phyloP scores from a whole-genome alignment of 2,113 vertebrate genomes.

The Thinocorus orbignyianus region DNA sequence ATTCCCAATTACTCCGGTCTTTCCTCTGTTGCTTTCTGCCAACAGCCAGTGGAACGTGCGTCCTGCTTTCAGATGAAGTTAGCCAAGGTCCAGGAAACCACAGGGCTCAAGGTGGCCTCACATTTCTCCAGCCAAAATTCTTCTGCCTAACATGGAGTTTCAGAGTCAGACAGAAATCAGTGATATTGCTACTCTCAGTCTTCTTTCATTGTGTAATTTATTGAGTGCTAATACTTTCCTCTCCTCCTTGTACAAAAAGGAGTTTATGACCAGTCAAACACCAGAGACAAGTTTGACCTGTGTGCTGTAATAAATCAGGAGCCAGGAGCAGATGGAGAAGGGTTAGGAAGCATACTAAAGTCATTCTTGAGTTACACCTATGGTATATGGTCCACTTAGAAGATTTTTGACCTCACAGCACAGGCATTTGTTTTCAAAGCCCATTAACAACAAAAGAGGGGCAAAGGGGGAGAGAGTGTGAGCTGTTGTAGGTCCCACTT shows the following conservation, averaged over 20 bases:
- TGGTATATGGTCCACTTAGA: not conserved
- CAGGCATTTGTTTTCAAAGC: constrained; percentile 31
- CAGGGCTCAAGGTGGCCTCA: not conserved
- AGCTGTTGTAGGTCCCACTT: not conserved
- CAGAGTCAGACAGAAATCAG: not conserved
- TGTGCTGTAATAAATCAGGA: constrained; percentile 10
- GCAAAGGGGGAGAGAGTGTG: not conserved
- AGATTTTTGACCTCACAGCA: not conserved
- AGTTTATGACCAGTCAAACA: not conserved
- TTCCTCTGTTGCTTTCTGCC: not conserved
- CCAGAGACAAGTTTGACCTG: constrained; percentile 1
- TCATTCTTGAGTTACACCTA: constrained; percentile 14
- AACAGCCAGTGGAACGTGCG: not conserved
- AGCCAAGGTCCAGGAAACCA: not conserved
- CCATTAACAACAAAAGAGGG: not conserved
- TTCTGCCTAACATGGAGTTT: not conserved
- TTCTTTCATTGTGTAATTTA: constrained; percentile 14
- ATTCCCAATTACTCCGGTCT: not conserved
- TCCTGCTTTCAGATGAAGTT: not conserved
- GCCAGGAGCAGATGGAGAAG: not conserved
- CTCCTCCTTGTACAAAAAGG: not conserved
- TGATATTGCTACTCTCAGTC: not conserved
- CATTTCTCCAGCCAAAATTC: not conserved
- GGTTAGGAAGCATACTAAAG: not conserved
- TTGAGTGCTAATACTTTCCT: not conserved